Conservation (phyloP, 2,113 vertebrate species). For the Verasper variegatus region DNA sequence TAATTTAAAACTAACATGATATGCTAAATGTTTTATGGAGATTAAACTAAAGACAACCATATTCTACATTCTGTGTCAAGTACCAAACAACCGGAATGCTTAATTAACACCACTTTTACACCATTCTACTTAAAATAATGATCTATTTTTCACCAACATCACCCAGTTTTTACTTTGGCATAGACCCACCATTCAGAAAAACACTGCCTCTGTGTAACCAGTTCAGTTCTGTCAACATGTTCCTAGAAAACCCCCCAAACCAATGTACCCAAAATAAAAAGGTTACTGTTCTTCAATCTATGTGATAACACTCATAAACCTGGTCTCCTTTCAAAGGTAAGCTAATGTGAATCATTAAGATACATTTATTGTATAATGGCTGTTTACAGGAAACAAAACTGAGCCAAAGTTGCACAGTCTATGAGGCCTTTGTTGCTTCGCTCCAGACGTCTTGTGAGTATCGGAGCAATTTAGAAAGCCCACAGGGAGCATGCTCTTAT, state of each 20-base stretch:
- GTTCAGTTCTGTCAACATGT: slow-evolving; percentile 7
- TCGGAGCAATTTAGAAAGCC: slow-evolving; percentile 59
- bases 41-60: not conserved
- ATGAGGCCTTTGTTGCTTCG: slow-evolving; percentile 39
- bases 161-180: slow-evolving; percentile 1
- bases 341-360: slow-evolving; percentile 34
- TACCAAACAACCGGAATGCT: not conserved
- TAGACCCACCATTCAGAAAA: not conserved
- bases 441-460: slow-evolving; percentile 78
- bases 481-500: slow-evolving; percentile 62
- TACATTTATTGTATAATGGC: slow-evolving; percentile 38
- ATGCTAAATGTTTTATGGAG: not conserved
- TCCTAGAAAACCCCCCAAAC: not conserved
- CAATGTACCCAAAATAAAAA: not conserved
- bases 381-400: slow-evolving; percentile 41
- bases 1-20: too few relatives aligned
- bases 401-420: slow-evolving; percentile 32
- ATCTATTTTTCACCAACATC: not conserved
- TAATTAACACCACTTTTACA: not conserved
- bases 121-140: not conserved
- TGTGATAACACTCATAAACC: not conserved
- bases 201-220: slow-evolving; percentile 4
- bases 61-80: not conserved
- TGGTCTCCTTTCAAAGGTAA: not conserved
- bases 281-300: not conserved